Evolutionary conservation across 2,113 vertebrate species (phyloP).

Genomic region (Clarias macrocephalus): DNA sequence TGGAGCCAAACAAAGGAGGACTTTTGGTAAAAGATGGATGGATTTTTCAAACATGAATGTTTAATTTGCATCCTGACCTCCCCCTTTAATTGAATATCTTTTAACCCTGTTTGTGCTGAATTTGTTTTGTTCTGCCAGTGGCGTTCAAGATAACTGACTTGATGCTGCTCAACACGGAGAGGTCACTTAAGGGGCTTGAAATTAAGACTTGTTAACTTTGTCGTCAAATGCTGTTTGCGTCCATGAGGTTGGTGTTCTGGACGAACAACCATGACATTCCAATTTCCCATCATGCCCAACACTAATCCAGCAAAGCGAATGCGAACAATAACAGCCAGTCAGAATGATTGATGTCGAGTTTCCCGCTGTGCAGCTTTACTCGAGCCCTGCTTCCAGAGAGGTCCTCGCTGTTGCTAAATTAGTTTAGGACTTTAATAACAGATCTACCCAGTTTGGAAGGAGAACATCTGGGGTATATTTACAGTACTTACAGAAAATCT

Average conservation of each 20-base stretch:
- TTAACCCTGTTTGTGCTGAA: conserved; percentile 16
- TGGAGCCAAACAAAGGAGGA: conserved; percentile 45
- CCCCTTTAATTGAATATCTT: not conserved
- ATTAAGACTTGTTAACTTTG: conserved; percentile 19
- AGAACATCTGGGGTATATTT: conserved; percentile 47
- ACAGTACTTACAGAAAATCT: conserved; percentile 35
- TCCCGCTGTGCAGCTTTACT: conserved; percentile 25
- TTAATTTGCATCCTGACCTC: conserved; percentile 34
- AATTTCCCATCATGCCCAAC: conserved; percentile 37
- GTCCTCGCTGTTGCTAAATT: conserved; percentile 36
- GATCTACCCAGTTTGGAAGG: conserved; percentile 25
- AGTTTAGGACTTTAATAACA: conserved; percentile 42
- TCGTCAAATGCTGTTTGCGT: not conserved
- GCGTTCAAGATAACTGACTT: not conserved
- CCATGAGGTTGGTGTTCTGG: conserved; percentile 5
- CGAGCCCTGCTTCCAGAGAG: conserved; percentile 12
- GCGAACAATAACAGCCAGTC: conserved; percentile 49
- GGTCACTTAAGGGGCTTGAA: not conserved
- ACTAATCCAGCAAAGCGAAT: conserved; percentile 44
- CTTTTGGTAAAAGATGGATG: conserved; percentile 18
- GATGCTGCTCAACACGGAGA: not conserved
- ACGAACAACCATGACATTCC: conserved; percentile 34
- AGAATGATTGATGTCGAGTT: conserved; percentile 47
- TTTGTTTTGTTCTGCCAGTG: conserved; percentile 17
- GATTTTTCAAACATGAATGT: conserved; percentile 19